phyloP scores from a whole-genome alignment of 2,888 invertebrate species.

The Lutraria lutraria region DNA sequence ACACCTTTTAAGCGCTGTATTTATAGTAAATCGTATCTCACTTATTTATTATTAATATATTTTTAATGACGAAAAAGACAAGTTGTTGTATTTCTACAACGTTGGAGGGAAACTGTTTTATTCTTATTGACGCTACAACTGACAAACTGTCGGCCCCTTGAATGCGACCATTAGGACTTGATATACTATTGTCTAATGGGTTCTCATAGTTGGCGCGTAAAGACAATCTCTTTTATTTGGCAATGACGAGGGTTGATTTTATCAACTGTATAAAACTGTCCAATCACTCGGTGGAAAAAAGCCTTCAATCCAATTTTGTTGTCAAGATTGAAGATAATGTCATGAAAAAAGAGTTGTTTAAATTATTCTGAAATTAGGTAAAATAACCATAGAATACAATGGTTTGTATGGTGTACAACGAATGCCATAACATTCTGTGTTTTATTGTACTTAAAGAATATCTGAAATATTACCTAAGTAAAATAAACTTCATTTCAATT shows the following conservation, averaged over 20 bases:
- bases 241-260: slow-evolving; percentile 42
- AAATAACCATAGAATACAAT: background rate
- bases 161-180: background rate
- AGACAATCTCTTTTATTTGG: slow-evolving; percentile 21
- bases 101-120: background rate
- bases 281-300: slow-evolving; percentile 55
- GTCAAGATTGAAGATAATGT: slow-evolving; percentile 55
- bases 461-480: too few relatives aligned
- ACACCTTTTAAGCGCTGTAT: background rate
- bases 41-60: slow-evolving; percentile 1
- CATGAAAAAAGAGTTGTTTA: slow-evolving; percentile 25
- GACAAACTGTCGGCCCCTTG: background rate
- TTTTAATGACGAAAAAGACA: background rate
- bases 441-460: too few relatives aligned
- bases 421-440: background rate
- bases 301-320: slow-evolving; percentile 45
- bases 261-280: slow-evolving; percentile 33
- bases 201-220: background rate
- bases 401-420: background rate
- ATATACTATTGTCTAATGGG: slow-evolving; percentile 11
- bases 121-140: background rate
- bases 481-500: too few relatives aligned
- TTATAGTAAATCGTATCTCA: background rate
- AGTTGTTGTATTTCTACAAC: background rate
- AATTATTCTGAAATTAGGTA: slow-evolving; percentile 36